Conservation (phyloP, 2,888 invertebrate species). For the Lomographa bimaculata region DNA sequence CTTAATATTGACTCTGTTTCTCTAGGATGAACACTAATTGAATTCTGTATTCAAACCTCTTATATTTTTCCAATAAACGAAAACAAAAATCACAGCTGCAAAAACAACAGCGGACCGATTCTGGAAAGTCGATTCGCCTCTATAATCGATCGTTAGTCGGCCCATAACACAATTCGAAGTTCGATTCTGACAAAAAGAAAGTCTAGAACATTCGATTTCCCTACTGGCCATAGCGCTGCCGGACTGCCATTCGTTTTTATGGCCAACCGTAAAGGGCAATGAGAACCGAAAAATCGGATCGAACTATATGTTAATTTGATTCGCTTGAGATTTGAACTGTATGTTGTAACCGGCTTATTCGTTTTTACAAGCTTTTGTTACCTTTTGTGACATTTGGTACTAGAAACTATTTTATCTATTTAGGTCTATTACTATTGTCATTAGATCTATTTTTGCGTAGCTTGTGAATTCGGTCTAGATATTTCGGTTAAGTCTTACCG, state of each 20-base stretch:
- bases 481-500: too few species aligned
- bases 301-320: constrained; percentile 66
- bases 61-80: constrained; percentile 12
- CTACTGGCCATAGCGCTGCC: constrained; percentile 45
- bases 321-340: constrained; percentile 32
- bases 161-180: constrained; percentile 39
- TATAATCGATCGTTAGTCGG: constrained; percentile 34
- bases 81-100: constrained; percentile 17
- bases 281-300: constrained; percentile 52
- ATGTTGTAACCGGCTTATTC: constrained; percentile 23
- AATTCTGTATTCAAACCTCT: neutral
- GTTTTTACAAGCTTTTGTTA: constrained; percentile 18
- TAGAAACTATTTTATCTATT: too few species aligned
- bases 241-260: constrained; percentile 65
- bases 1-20: too few species aligned
- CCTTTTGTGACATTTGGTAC: too few species aligned
- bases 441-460: too few species aligned
- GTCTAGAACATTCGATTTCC: constrained; percentile 40
- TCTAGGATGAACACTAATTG: neutral
- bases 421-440: too few species aligned
- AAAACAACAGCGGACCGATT: constrained; percentile 27
- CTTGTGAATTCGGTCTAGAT: too few species aligned
- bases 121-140: constrained; percentile 20
- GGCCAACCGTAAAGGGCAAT: constrained; percentile 58
- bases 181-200: constrained; percentile 42